A percentile compares a stretch with the other conserved stretches of the same genome.
Evolutionary conservation across 2,888 invertebrate species (phyloP).

Genomic region (Branchinecta sandiegonensis): DNA sequence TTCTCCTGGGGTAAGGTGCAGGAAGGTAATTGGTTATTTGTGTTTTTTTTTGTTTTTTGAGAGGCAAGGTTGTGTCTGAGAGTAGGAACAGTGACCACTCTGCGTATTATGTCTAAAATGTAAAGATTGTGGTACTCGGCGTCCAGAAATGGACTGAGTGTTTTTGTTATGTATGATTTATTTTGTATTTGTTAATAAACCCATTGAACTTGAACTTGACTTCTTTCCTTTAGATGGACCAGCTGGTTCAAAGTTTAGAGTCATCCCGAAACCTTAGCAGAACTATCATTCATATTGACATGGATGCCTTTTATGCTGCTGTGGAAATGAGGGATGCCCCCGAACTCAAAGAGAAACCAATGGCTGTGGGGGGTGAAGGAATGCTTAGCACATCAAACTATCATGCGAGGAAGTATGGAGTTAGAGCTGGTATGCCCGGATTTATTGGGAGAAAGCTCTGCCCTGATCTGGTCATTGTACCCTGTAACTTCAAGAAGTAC

Average conservation of each 20-base stretch:
- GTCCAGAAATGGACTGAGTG: too few species aligned
- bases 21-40: too few species aligned
- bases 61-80: too few species aligned
- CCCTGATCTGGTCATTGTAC: slow-evolving; percentile 41
- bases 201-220: too few species aligned
- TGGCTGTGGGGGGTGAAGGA: slow-evolving; percentile 43
- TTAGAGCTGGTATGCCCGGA: slow-evolving; percentile 47
- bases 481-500: slow-evolving; percentile 40
- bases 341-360: slow-evolving; percentile 37
- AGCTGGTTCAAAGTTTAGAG: slow-evolving; percentile 35
- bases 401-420: slow-evolving; percentile 42
- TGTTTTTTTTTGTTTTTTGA: too few species aligned
- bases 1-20: too few species aligned
- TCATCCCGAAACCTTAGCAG: slow-evolving; percentile 35
- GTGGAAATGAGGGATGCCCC: slow-evolving; percentile 42
- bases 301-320: slow-evolving; percentile 47
- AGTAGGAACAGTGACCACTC: too few species aligned
- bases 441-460: slow-evolving; percentile 45
- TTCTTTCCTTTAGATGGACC: slow-evolving; percentile 35
- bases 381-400: slow-evolving; percentile 49
- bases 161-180: too few species aligned
- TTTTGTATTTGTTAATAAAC: too few species aligned
- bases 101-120: too few species aligned
- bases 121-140: too few species aligned
- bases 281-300: slow-evolving; percentile 43